A percentile compares a stretch with the other conserved stretches of the same genome.
These are phyloP conservation scores for Tanypteryx hageni DNA, from an alignment of 2,888 invertebrate genomes.

Conservation along the genomic window DNA sequence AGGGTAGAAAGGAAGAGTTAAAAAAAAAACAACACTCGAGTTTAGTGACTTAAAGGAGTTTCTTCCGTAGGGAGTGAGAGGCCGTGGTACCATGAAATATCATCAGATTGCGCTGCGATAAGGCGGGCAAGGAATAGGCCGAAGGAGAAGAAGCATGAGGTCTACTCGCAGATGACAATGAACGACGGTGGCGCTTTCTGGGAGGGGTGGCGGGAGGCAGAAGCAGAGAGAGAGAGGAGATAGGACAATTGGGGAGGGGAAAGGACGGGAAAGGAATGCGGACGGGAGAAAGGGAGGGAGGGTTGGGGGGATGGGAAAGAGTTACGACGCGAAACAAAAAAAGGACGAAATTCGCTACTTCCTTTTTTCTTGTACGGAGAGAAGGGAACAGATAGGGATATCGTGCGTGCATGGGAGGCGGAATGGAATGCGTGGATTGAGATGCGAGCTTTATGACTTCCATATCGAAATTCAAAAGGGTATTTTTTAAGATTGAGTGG, in stretches of 20 bases:
- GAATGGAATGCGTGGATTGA: conserved; percentile 53
- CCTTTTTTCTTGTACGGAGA: conserved; percentile 12
- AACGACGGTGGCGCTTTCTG: conserved; percentile 49
- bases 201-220: conserved; percentile 13
- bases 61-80: background rate
- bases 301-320: background rate
- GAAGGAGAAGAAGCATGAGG: conserved; percentile 27
- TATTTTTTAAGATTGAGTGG: background rate
- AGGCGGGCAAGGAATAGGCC: background rate
- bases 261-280: conserved; percentile 46
- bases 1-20: background rate
- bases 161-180: conserved; percentile 52
- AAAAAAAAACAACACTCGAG: background rate
- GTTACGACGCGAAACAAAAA: conserved; percentile 50
- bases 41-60: background rate
- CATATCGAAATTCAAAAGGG: background rate
- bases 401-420: background rate
- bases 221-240: conserved; percentile 27
- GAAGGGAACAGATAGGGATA: conserved; percentile 39
- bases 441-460: conserved; percentile 56
- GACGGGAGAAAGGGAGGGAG: background rate
- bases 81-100: conserved; percentile 27
- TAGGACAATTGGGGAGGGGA: conserved; percentile 8
- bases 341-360: background rate
- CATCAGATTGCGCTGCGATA: conserved; percentile 49